phyloP scores from a whole-genome alignment of 2,888 invertebrate species.

The Lamproptera curius region DNA sequence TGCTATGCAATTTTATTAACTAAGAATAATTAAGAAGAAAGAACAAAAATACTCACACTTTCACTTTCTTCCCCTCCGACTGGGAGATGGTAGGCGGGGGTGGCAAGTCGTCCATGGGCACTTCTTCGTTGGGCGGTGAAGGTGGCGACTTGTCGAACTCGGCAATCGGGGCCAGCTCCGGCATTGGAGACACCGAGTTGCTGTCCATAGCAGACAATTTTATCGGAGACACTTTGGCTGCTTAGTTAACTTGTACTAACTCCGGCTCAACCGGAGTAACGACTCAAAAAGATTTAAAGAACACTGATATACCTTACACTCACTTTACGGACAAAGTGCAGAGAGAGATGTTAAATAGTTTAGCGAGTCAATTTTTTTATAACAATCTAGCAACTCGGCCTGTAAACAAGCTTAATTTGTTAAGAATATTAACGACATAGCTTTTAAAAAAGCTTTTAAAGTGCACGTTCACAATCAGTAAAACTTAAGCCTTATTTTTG shows the following conservation, averaged over 20 bases:
- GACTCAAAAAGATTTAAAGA: background rate
- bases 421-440: too few species aligned
- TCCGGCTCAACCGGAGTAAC: constrained; percentile 53
- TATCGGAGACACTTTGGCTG: constrained; percentile 76
- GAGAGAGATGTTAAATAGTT: too few species aligned
- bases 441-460: constrained; percentile 25
- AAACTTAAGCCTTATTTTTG: too few species aligned
- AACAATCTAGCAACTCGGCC: too few species aligned
- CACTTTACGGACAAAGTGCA: constrained; percentile 1
- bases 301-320: constrained; percentile 11
- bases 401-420: too few species aligned
- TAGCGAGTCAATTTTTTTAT: too few species aligned
- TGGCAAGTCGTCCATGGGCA: constrained; percentile 82
- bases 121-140: constrained; percentile 79
- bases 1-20: background rate
- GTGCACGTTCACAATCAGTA: constrained; percentile 36
- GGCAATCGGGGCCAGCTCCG: constrained; percentile 82
- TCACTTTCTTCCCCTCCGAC: constrained; percentile 76
- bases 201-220: constrained; percentile 81
- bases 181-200: constrained; percentile 84
- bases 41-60: constrained; percentile 56
- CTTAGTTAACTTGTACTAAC: constrained; percentile 42
- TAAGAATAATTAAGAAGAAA: constrained; percentile 8
- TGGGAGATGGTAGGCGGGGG: constrained; percentile 80
- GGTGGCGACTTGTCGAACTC: constrained; percentile 85